Evolutionary conservation across 2,113 vertebrate species (phyloP).

Genomic region (Parotia lawesii): DNA sequence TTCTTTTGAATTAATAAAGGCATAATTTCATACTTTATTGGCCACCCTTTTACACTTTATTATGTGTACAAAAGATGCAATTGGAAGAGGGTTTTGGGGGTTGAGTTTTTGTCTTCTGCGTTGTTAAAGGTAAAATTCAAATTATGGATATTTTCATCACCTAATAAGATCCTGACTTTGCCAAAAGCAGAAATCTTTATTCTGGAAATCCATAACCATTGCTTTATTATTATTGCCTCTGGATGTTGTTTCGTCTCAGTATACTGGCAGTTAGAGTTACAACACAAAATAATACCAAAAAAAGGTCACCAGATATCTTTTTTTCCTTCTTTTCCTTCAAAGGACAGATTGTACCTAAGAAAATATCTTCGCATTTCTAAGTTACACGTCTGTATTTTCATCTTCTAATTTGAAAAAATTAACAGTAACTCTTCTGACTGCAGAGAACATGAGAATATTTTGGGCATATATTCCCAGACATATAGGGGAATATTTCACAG

Average conservation of each 20-base stretch:
- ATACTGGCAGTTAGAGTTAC: not conserved
- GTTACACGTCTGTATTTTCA: not conserved
- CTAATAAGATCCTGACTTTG: not conserved
- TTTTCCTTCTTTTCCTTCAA: not conserved
- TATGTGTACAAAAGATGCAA: not conserved
- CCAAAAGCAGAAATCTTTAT: constrained; percentile 24
- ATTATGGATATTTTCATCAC: not conserved
- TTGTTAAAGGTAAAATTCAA: constrained; percentile 18
- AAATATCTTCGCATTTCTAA: not conserved
- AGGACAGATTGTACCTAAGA: not conserved
- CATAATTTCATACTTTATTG: not conserved
- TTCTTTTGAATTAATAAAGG: not conserved
- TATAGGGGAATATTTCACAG: not conserved
- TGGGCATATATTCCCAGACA: not conserved
- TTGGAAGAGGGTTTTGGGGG: fast-evolving
- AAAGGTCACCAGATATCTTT: not conserved
- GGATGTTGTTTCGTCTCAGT: not conserved
- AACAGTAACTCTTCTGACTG: not conserved
- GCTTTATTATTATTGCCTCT: not conserved
- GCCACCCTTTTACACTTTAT: not conserved
- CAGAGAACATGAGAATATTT: not conserved
- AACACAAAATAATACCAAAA: not conserved
- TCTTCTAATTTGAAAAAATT: not conserved
- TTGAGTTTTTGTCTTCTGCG: not conserved
- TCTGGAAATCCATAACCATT: not conserved